Evolutionary conservation across 2,113 vertebrate genomes (phyloP).

Genomic region (Cephalopholis sonnerati): DNA sequence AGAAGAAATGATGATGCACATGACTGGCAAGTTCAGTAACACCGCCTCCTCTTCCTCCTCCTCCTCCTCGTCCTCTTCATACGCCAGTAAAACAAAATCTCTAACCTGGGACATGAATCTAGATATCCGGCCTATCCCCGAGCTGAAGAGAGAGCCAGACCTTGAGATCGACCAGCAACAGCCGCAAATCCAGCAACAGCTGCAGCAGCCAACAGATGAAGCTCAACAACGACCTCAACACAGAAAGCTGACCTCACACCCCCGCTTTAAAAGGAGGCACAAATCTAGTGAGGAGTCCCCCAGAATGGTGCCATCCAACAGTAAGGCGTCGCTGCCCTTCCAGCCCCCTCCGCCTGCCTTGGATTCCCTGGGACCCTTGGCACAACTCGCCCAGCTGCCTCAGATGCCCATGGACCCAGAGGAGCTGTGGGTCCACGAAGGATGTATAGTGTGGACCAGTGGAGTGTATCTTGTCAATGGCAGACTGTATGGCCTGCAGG

Average conservation of each 20-base stretch:
- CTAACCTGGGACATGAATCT: conserved; percentile 81
- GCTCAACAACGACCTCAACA: conserved; percentile 86
- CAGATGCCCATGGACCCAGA: conserved; percentile 99
- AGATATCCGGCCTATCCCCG: conserved; percentile 71
- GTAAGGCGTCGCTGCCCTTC: conserved; percentile 88
- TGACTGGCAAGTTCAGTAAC: conserved; percentile 49
- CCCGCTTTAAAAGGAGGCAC: conserved; percentile 96
- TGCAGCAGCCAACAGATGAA: conserved; percentile 82
- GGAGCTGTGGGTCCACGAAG: conserved; percentile 99
- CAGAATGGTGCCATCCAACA: conserved; percentile 91
- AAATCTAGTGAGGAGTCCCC: conserved; percentile 94
- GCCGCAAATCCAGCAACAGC: conserved; percentile 61
- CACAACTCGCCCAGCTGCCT: conserved; percentile 95
- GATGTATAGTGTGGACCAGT: conserved; percentile 98
- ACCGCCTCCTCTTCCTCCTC: conserved; percentile 65
- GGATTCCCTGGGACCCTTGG: conserved; percentile 91
- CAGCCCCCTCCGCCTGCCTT: conserved; percentile 89
- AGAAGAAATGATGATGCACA: conserved; percentile 71
- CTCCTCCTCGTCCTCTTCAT: conserved; percentile 76
- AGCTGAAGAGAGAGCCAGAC: conserved; percentile 75
- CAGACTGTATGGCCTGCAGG: conserved; percentile 96
- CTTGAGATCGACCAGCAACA: conserved; percentile 65
- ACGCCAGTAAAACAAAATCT: conserved; percentile 84
- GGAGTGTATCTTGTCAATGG: conserved; percentile 98
- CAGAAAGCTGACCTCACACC: conserved; percentile 93